Evolutionary conservation across 2,113 vertebrate species (phyloP).

Genomic region (Psophia crepitans): DNA sequence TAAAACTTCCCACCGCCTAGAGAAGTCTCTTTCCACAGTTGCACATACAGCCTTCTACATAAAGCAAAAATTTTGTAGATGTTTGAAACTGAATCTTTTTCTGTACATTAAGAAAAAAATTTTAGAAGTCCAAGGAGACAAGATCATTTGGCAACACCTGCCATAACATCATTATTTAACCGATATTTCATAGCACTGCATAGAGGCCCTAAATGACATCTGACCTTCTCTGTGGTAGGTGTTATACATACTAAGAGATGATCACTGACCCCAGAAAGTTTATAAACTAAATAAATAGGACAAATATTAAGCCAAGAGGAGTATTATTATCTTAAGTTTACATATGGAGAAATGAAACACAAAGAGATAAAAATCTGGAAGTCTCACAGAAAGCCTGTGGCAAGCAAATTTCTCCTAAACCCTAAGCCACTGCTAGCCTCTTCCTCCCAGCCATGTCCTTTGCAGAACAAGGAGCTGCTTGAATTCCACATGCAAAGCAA

Average conservation of each 20-base stretch:
- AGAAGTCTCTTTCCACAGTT: background rate
- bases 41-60: background rate
- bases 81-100: background rate
- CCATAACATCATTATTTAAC: background rate
- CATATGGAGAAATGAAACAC: background rate
- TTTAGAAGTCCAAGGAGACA: background rate
- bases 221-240: background rate
- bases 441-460: background rate
- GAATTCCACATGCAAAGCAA: background rate
- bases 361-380: background rate
- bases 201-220: background rate
- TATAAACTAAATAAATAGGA: conserved; percentile 22
- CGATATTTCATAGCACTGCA: background rate
- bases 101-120: background rate
- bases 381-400: background rate
- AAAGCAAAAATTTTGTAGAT: background rate
- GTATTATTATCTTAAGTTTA: conserved; percentile 24
- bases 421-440: background rate
- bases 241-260: background rate
- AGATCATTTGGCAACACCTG: background rate
- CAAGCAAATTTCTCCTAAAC: background rate
- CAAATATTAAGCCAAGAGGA: conserved; percentile 33
- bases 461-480: background rate
- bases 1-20: background rate
- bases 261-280: background rate